Evolutionary conservation across 53 echinoderm and acorn worm species (phyloP).

Genomic region (Actinopyga echinites): DNA sequence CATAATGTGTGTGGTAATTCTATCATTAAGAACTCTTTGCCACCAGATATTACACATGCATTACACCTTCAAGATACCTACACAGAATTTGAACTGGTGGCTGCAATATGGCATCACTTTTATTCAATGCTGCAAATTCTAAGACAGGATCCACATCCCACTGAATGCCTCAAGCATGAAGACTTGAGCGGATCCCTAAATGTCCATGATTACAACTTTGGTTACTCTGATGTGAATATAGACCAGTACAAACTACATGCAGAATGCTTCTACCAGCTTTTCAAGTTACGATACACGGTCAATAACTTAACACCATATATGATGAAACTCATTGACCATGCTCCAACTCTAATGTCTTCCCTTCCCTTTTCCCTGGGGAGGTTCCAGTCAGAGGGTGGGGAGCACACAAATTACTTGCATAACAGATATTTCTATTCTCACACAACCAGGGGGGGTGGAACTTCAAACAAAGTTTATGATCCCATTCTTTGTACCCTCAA

Average conservation of each 20-base stretch:
- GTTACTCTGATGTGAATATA: background rate
- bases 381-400: conserved; percentile 63
- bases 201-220: background rate
- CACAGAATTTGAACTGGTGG: background rate
- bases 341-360: background rate
- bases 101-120: background rate
- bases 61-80: background rate
- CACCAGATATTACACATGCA: background rate
- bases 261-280: background rate
- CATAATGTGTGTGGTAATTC: background rate
- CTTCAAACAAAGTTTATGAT: conserved; percentile 33
- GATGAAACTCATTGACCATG: conserved; percentile 32
- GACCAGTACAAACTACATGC: background rate
- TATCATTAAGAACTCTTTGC: background rate
- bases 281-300: background rate
- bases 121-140: conserved; percentile 6
- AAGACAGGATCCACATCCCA: background rate
- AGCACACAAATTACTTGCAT: conserved; percentile 63
- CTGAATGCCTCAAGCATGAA: background rate
- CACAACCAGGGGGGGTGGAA: conserved; percentile 59
- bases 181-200: background rate
- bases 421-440: conserved; percentile 54
- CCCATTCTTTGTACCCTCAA: background rate
- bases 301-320: conserved; percentile 13
- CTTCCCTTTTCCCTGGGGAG: background rate